Evolutionary conservation across 2,797 vertebrate genomes (phyloP).

Genomic region (Pseudomugil gertrudae): DNA sequence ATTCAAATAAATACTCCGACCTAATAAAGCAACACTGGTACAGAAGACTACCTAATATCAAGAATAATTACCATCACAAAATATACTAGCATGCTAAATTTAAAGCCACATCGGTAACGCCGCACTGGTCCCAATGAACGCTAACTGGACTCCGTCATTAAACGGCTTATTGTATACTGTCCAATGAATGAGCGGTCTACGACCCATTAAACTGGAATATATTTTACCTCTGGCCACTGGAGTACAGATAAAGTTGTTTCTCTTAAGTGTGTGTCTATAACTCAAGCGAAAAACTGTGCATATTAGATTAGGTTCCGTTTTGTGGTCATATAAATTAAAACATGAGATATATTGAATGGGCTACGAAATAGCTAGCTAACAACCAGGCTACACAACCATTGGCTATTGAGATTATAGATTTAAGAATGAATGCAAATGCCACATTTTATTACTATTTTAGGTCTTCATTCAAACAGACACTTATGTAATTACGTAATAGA

Average conservation of each 20-base stretch:
- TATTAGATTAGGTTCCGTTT: constrained; percentile 21
- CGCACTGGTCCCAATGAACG: constrained; percentile 42
- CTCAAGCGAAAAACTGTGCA: constrained; percentile 21
- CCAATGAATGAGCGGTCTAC: constrained; percentile 43
- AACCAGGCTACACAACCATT: constrained; percentile 32
- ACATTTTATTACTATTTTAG: background rate
- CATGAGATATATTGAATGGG: constrained; percentile 64
- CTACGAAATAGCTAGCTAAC: constrained; percentile 49
- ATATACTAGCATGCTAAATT: constrained; percentile 26
- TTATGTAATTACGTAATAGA: background rate
- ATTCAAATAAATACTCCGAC: background rate
- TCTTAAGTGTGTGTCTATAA: constrained; percentile 9
- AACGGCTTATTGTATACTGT: constrained; percentile 53
- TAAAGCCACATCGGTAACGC: constrained; percentile 36
- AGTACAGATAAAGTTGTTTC: constrained; percentile 3
- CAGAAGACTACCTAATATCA: background rate
- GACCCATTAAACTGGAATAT: background rate
- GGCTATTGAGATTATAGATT: constrained; percentile 12
- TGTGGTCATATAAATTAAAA: constrained; percentile 34
- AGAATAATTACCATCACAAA: background rate
- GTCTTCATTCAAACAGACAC: background rate
- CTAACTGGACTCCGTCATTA: constrained; percentile 49
- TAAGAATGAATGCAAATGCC: background rate
- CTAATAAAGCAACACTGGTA: background rate
- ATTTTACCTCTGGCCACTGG: background rate